A percentile compares a stretch with the other conserved stretches of the same genome.
Evolutionary conservation across 2,888 invertebrate species (phyloP).

Genomic region (Augochlorella aurata): DNA sequence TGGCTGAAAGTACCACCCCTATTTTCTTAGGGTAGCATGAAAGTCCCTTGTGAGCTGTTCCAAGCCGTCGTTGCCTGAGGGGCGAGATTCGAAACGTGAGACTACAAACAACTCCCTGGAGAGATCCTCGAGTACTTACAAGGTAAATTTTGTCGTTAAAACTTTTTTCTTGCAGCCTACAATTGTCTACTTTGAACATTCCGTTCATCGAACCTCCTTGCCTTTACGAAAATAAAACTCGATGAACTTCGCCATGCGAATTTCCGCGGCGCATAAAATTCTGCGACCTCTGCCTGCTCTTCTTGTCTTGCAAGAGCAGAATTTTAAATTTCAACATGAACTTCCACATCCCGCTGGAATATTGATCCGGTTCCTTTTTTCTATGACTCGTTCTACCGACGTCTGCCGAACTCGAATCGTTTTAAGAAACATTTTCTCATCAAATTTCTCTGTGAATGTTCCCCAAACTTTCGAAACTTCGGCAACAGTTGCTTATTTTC

Average conservation of each 20-base stretch:
- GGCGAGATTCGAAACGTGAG: slow-evolving; percentile 51
- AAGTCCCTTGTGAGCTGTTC: slow-evolving; percentile 41
- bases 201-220: not conserved
- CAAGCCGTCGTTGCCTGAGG: slow-evolving; percentile 9
- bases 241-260: not conserved
- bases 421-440: not conserved
- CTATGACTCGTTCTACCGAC: not conserved
- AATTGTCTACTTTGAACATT: slow-evolving; percentile 17
- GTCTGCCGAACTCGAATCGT: not conserved
- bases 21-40: slow-evolving; percentile 49
- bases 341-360: not conserved
- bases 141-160: slow-evolving; percentile 40
- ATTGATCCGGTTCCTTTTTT: not conserved
- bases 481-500: too few species aligned
- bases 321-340: slow-evolving; percentile 2
- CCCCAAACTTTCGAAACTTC: too few species aligned
- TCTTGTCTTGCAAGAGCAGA: not conserved
- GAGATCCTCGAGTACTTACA: slow-evolving; percentile 35
- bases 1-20: slow-evolving; percentile 34
- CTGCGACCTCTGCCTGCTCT: not conserved
- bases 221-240: not conserved
- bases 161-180: slow-evolving; percentile 25
- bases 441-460: not conserved
- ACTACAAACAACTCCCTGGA: slow-evolving; percentile 41
- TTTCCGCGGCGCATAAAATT: slow-evolving; percentile 1